phyloP scores from a whole-genome alignment of 2,888 invertebrate species.

The Sinopyrophorus schimmeli region DNA sequence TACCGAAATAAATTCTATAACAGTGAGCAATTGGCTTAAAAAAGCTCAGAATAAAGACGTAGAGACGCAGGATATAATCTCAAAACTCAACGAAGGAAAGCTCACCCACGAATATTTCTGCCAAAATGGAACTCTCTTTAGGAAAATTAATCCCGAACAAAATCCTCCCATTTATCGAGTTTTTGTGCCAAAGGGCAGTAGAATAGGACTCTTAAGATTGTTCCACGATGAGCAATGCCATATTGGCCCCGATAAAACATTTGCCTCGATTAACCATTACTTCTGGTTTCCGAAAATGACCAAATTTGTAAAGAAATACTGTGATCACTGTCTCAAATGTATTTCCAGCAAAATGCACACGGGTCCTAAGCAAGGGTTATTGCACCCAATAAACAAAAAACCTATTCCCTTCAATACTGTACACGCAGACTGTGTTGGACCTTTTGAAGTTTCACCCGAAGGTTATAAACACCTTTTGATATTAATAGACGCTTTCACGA shows the following conservation, averaged over 20 bases:
- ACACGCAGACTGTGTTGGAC: constrained; percentile 1
- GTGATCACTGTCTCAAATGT: constrained; percentile 3
- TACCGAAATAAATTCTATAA: too few species aligned
- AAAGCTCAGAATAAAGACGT: too few species aligned
- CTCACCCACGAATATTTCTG: constrained; percentile 34
- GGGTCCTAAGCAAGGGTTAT: constrained; percentile 1
- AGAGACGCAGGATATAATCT: constrained; percentile 24
- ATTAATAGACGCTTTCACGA: constrained; percentile 25
- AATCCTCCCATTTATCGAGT: constrained; percentile 26
- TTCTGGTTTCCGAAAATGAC: constrained; percentile 14
- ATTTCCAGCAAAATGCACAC: background rate
- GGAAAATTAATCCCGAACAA: constrained; percentile 23
- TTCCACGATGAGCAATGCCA: constrained; percentile 36
- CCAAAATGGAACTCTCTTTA: constrained; percentile 33
- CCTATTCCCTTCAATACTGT: background rate
- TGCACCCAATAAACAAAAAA: constrained; percentile 1
- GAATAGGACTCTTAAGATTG: constrained; percentile 34
- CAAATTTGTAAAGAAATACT: constrained; percentile 5
- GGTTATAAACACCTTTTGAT: constrained; percentile 5
- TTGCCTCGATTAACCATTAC: background rate
- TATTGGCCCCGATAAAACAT: constrained; percentile 9
- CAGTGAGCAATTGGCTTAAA: too few species aligned
- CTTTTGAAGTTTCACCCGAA: background rate
- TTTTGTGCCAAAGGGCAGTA: constrained; percentile 34
- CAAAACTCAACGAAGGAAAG: constrained; percentile 27